Evolutionary conservation across 2,797 vertebrate genomes (phyloP).

Genomic region (Dermochelys coriacea): DNA sequence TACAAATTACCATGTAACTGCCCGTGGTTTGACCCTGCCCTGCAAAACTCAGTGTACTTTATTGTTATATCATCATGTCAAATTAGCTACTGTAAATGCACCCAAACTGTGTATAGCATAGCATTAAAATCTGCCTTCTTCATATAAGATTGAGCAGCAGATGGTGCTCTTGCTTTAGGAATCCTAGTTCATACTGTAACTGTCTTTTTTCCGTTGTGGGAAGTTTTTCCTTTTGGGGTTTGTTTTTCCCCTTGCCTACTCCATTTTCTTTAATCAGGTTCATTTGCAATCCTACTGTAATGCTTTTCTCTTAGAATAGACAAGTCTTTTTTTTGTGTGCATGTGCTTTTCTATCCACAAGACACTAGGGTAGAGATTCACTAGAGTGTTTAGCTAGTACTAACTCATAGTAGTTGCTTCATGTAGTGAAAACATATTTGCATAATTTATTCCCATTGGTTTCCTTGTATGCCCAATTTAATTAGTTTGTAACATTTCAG

Average conservation of each 20-base stretch:
- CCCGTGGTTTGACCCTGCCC: background rate
- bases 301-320: background rate
- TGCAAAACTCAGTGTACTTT: background rate
- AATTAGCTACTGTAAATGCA: background rate
- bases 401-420: background rate
- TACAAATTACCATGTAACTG: background rate
- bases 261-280: constrained; percentile 44
- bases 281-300: constrained; percentile 12
- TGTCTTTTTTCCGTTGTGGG: background rate
- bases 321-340: background rate
- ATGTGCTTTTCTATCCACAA: background rate
- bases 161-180: constrained; percentile 77
- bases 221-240: background rate
- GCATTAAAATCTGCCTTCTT: background rate
- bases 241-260: constrained; percentile 33
- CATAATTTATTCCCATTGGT: constrained; percentile 57
- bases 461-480: constrained; percentile 23
- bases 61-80: rapidly evolving
- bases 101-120: background rate
- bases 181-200: background rate
- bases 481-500: constrained; percentile 56
- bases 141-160: constrained; percentile 48
- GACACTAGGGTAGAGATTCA: background rate
- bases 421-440: constrained; percentile 13
- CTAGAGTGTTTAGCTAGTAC: background rate